phyloP scores from a whole-genome alignment of 92 coral and sea anemone species.

The Scolanthus callimorphus region DNA sequence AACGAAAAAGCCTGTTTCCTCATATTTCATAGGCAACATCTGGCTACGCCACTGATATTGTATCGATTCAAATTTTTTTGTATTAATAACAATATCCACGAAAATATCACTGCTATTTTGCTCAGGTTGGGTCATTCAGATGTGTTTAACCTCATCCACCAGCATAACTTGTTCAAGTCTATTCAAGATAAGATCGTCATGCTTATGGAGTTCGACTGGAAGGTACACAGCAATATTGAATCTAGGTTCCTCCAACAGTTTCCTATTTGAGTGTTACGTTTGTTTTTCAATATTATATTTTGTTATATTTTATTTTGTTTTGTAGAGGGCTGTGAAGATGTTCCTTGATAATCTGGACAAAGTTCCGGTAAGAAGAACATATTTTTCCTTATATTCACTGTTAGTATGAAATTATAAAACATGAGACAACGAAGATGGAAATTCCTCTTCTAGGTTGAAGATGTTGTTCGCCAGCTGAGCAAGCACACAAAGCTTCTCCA shows the following conservation, averaged over 20 bases:
- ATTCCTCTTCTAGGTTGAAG: constrained; percentile 83
- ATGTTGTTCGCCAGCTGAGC: constrained; percentile 87
- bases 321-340: constrained; percentile 90
- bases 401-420: too few species aligned
- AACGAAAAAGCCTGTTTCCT: too few species aligned
- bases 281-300: not conserved
- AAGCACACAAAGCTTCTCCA: constrained; percentile 76
- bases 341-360: constrained; percentile 87
- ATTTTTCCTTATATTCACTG: constrained; percentile 1
- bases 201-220: constrained; percentile 88
- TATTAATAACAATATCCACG: too few species aligned
- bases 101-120: too few species aligned
- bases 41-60: too few species aligned
- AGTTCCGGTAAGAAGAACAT: constrained; percentile 63
- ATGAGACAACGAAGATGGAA: too few species aligned
- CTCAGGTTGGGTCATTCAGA: constrained; percentile 86
- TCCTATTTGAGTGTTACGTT: too few species aligned
- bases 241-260: too few species aligned
- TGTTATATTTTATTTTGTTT: not conserved
- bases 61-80: too few species aligned
- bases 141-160: constrained; percentile 88
- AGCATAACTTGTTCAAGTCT: constrained; percentile 88
- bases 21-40: too few species aligned
- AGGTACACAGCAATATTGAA: too few species aligned
- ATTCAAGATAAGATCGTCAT: constrained; percentile 94